Evolutionary conservation across 2,797 vertebrate genomes (phyloP).

Genomic region (Aldrovandia affinis): DNA sequence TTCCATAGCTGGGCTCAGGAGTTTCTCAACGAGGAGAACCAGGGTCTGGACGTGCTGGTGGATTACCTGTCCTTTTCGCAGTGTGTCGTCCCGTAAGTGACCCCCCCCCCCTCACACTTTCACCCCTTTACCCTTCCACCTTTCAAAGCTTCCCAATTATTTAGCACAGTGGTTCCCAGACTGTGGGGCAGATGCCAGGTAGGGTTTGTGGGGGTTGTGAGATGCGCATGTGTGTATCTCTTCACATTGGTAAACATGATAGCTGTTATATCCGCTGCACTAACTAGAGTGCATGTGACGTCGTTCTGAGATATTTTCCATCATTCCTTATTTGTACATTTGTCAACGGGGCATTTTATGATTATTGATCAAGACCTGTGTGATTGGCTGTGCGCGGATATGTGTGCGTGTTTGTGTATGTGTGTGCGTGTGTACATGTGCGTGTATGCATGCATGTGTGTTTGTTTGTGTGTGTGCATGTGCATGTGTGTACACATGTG

Average conservation of each 20-base stretch:
- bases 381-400: neutral
- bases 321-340: no score
- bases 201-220: neutral
- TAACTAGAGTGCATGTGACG: no score
- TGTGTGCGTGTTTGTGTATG: neutral
- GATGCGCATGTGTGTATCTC: no score
- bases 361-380: neutral
- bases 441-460: neutral
- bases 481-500: neutral
- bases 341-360: no score
- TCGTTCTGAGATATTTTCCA: no score
- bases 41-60: constrained; percentile 89
- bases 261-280: no score
- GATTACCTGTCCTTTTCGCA: constrained; percentile 93
- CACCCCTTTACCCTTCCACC: no score
- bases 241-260: no score
- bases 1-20: constrained; percentile 91
- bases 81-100: constrained; percentile 82
- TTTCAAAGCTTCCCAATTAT: neutral
- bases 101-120: neutral
- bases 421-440: constrained; percentile 1
- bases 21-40: constrained; percentile 91
- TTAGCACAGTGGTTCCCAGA: neutral
- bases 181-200: no score
- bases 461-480: no score